Conservation (phyloP, 2,888 invertebrate genomes). For the Parnassius mnemosyne region DNA sequence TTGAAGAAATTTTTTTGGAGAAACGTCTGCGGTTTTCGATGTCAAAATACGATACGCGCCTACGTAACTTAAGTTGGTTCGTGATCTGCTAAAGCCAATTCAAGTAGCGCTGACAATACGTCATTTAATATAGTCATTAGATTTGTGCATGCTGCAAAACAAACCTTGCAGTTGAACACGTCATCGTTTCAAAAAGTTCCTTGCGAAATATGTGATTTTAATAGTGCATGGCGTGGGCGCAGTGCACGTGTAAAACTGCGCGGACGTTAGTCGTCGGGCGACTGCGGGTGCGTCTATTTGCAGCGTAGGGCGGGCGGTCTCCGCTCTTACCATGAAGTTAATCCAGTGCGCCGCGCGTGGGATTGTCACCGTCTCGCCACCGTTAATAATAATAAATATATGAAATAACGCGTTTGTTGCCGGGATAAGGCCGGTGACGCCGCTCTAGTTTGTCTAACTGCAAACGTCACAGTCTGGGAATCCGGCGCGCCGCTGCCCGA, state of each 20-base stretch:
- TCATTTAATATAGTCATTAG: no score
- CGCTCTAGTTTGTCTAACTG: slow-evolving; percentile 76
- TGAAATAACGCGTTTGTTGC: slow-evolving; percentile 71
- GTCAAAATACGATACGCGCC: no score
- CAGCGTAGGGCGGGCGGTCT: slow-evolving; percentile 51
- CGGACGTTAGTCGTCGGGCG: slow-evolving; percentile 1
- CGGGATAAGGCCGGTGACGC: slow-evolving; percentile 70
- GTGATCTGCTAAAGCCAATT: no score
- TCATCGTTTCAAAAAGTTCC: no score
- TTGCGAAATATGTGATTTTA: slow-evolving; percentile 2
- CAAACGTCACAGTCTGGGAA: slow-evolving; percentile 78
- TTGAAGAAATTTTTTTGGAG: no score
- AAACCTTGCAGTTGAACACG: no score
- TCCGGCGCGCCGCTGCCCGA: slow-evolving; percentile 58
- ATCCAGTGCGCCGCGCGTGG: slow-evolving; percentile 61
- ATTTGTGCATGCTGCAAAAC: no score
- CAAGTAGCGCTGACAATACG: no score
- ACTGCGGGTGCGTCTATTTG: slow-evolving; percentile 47
- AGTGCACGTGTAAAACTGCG: slow-evolving; percentile 1
- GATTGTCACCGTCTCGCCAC: slow-evolving; percentile 76
- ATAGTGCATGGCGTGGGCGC: slow-evolving; percentile 23
- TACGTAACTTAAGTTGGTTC: no score
- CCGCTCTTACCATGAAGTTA: slow-evolving; percentile 50
- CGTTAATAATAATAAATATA: slow-evolving; percentile 76
- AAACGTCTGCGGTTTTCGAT: no score